Evolutionary conservation across 2,113 vertebrate genomes (phyloP).

Genomic region (Pitta sordida): DNA sequence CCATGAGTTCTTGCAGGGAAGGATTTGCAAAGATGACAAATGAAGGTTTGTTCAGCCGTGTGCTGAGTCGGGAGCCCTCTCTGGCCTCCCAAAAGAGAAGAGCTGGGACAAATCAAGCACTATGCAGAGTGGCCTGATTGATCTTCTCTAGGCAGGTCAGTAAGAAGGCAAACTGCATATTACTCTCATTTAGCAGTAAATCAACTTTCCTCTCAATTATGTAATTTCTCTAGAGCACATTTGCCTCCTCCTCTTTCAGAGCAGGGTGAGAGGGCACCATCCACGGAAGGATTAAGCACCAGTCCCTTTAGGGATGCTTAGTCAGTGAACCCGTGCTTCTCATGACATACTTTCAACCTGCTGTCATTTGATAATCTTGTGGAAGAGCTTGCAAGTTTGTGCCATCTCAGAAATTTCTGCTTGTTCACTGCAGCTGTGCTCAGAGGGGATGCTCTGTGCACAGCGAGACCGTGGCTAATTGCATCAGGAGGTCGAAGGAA

Average conservation of each 20-base stretch:
- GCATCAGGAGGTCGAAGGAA: neutral
- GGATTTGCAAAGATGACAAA: neutral
- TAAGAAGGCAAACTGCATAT: neutral
- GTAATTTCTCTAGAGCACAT: neutral
- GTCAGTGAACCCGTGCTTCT: constrained; percentile 51
- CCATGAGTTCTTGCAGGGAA: neutral
- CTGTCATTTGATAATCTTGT: constrained; percentile 39
- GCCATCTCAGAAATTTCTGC: constrained; percentile 33
- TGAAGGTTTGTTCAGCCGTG: neutral
- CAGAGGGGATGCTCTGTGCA: neutral
- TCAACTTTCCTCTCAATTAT: neutral
- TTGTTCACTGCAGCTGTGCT: constrained; percentile 14
- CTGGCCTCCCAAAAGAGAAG: neutral
- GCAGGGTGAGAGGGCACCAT: neutral
- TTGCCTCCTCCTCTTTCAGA: neutral
- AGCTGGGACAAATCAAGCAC: neutral
- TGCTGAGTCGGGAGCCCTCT: neutral
- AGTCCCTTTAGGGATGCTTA: constrained; percentile 30
- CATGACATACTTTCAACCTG: constrained; percentile 11
- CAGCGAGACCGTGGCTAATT: neutral
- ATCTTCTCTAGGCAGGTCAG: neutral
- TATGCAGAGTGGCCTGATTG: neutral
- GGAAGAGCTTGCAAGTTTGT: constrained; percentile 4
- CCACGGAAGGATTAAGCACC: neutral
- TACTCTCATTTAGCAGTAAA: neutral